Percentiles rank a stretch among this genome's conserved stretches.
These are phyloP conservation scores for Tor tambroides DNA, from an alignment of 2,113 vertebrate species.

Conservation along the genomic window DNA sequence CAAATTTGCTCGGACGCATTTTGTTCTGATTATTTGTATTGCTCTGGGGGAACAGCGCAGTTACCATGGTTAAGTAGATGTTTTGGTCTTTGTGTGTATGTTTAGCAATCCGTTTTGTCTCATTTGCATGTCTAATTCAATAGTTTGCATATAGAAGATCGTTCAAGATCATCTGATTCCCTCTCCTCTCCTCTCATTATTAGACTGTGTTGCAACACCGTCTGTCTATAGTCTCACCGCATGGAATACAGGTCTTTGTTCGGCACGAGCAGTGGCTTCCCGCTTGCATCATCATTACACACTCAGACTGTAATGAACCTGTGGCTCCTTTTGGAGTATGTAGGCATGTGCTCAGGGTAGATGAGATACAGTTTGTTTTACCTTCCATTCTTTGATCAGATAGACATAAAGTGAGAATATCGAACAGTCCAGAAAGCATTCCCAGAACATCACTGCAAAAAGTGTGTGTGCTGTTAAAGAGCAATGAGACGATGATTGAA, in stretches of 20 bases:
- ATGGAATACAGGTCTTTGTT: slow-evolving; percentile 49
- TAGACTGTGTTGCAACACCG: slow-evolving; percentile 45
- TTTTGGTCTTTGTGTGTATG: slow-evolving; percentile 12
- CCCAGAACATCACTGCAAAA: not conserved
- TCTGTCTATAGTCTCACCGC: slow-evolving; percentile 39
- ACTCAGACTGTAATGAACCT: slow-evolving; percentile 36
- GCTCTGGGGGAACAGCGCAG: not conserved
- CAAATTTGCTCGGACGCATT: slow-evolving; percentile 19
- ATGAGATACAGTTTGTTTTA: slow-evolving; percentile 32
- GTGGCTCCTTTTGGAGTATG: slow-evolving; percentile 30
- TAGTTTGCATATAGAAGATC: slow-evolving; percentile 18
- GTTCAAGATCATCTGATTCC: slow-evolving; percentile 8
- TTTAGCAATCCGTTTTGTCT: not conserved
- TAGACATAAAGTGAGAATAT: slow-evolving; percentile 15
- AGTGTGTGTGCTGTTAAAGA: not conserved
- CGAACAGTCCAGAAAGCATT: slow-evolving; percentile 24
- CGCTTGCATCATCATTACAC: slow-evolving; percentile 57
- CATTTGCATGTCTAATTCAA: slow-evolving; percentile 37
- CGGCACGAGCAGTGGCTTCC: slow-evolving; percentile 49
- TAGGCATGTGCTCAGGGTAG: slow-evolving; percentile 4
- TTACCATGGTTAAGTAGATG: slow-evolving; percentile 16
- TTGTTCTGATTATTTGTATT: slow-evolving; percentile 32
- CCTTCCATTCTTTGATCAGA: slow-evolving; percentile 28
- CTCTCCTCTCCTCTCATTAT: slow-evolving; percentile 14
- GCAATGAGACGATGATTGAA: not conserved